These are phyloP conservation scores for Drosophila nigricruria DNA, from an alignment of 2,888 invertebrate species.

Conservation along the genomic window DNA sequence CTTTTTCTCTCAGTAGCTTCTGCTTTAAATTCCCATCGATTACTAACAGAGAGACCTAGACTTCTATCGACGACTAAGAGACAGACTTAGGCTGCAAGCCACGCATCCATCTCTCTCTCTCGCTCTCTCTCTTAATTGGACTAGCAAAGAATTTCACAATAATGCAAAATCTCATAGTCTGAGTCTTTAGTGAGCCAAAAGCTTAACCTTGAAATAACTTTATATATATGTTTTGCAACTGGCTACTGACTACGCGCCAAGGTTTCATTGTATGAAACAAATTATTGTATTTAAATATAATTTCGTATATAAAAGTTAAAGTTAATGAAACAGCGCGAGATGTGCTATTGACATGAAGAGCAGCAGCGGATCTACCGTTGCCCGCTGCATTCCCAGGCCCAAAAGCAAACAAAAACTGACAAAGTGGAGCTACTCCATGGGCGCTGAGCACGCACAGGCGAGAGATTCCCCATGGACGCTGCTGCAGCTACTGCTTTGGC, in stretches of 20 bases:
- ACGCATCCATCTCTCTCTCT: background rate
- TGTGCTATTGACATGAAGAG: constrained; percentile 75
- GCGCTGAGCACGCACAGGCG: constrained; percentile 33
- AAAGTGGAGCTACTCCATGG: background rate
- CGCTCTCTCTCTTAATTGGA: background rate
- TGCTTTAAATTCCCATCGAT: too few species aligned
- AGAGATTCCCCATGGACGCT: background rate
- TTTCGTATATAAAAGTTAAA: constrained; percentile 69
- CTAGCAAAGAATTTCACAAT: too few species aligned
- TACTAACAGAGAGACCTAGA: too few species aligned
- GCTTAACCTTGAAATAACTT: constrained; percentile 40
- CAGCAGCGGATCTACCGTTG: constrained; percentile 12
- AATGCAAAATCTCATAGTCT: background rate
- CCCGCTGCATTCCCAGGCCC: constrained; percentile 13
- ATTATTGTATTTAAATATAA: constrained; percentile 77
- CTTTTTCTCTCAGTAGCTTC: too few species aligned
- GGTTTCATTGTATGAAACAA: constrained; percentile 47
- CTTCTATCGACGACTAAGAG: too few species aligned
- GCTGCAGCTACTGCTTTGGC: constrained; percentile 8
- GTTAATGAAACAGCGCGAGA: constrained; percentile 72
- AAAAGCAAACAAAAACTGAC: constrained; percentile 57
- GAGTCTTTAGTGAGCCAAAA: background rate
- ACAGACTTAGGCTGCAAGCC: too few species aligned
- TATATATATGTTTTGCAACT: constrained; percentile 14
- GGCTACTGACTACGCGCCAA: constrained; percentile 14